A percentile compares a stretch with the other conserved stretches of the same genome.
Conservation (phyloP, 2,113 vertebrate genomes). For the Tragelaphus strepsiceros region DNA sequence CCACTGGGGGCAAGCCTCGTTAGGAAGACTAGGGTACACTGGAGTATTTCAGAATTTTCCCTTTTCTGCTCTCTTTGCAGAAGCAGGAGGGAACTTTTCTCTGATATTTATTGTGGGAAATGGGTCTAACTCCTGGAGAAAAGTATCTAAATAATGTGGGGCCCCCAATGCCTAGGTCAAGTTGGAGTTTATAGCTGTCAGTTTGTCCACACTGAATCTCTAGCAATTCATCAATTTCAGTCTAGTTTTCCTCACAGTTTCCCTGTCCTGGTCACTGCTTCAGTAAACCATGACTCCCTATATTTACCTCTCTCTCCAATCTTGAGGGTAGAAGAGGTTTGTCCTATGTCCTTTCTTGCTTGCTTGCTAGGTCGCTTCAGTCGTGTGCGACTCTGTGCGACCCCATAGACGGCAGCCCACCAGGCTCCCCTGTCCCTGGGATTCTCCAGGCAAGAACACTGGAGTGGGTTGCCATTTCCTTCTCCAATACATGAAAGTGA, state of each 20-base stretch:
- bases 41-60: not conserved
- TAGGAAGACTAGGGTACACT: not conserved
- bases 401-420: too few species aligned
- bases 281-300: not conserved
- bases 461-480: too few species aligned
- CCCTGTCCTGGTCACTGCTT: too few species aligned
- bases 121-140: not conserved
- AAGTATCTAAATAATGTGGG: not conserved
- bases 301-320: not conserved
- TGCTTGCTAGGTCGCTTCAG: too few species aligned
- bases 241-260: not conserved
- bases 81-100: not conserved
- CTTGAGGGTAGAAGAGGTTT: not conserved
- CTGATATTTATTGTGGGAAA: not conserved
- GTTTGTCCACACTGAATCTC: not conserved
- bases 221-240: not conserved
- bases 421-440: too few species aligned
- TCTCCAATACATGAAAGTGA: too few species aligned
- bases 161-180: not conserved
- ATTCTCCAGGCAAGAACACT: too few species aligned
- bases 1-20: accelerated
- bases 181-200: not conserved
- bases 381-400: too few species aligned
- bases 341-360: not conserved
- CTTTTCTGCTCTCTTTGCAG: not conserved